A percentile compares a stretch with the other conserved stretches of the same genome.
These are phyloP conservation scores for Lasioglossum marginatum DNA, from an alignment of 2,888 invertebrate genomes.

Conservation along the genomic window DNA sequence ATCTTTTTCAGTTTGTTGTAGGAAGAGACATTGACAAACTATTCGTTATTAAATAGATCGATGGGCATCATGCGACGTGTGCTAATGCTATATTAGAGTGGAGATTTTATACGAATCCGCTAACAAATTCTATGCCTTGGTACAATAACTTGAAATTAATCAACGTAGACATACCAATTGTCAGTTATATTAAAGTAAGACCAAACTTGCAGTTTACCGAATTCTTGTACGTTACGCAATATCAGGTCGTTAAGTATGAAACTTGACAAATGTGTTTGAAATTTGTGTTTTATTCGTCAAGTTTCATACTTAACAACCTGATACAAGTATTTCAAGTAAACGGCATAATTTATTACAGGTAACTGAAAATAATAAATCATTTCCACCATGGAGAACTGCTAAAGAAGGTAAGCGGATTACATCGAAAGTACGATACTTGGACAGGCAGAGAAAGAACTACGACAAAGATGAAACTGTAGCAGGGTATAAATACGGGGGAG, in stretches of 20 bases:
- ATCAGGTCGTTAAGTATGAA: too few relatives aligned
- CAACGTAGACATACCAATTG: slow-evolving; percentile 65
- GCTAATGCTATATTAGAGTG: slow-evolving; percentile 59
- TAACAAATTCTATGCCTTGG: slow-evolving; percentile 47
- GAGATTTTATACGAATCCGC: slow-evolving; percentile 57
- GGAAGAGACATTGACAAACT: slow-evolving; percentile 14
- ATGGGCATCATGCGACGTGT: slow-evolving; percentile 61
- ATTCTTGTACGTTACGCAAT: neutral
- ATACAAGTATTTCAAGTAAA: neutral
- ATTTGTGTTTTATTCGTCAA: too few relatives aligned
- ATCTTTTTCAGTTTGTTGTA: slow-evolving; percentile 7
- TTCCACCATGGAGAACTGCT: slow-evolving; percentile 44
- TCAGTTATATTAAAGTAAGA: slow-evolving; percentile 68
- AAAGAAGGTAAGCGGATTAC: slow-evolving; percentile 14
- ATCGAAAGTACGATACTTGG: neutral
- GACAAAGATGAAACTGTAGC: slow-evolving; percentile 51
- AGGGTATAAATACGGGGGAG: slow-evolving; percentile 70
- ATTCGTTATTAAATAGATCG: slow-evolving; percentile 50
- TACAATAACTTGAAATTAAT: slow-evolving; percentile 61
- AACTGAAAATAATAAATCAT: slow-evolving; percentile 19
- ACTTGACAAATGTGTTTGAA: too few relatives aligned
- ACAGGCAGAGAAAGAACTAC: slow-evolving; percentile 40
- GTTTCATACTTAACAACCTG: neutral
- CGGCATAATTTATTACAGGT: slow-evolving; percentile 39
- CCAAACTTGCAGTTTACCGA: neutral